phyloP scores from a whole-genome alignment of 2,888 invertebrate species.

The Mycogona germanica region DNA sequence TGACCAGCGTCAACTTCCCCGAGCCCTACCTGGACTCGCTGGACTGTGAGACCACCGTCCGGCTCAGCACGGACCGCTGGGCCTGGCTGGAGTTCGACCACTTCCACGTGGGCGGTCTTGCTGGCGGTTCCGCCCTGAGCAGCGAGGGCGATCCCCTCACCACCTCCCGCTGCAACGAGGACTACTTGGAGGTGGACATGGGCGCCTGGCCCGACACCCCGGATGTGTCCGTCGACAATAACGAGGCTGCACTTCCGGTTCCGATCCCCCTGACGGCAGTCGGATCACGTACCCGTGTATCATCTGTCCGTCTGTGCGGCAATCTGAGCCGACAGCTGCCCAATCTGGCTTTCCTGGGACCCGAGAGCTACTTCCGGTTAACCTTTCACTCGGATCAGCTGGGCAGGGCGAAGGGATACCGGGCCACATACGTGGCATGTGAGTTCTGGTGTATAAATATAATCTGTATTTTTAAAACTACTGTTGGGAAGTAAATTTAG shows the following conservation, averaged over 20 bases:
- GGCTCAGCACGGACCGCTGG: conserved; percentile 38
- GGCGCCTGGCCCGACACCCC: conserved; percentile 37
- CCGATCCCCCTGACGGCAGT: conserved; percentile 49
- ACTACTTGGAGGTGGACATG: conserved; percentile 45
- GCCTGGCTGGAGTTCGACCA: conserved; percentile 53
- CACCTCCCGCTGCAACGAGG: background rate
- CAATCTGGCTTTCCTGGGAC: conserved; percentile 10
- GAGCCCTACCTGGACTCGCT: conserved; percentile 53
- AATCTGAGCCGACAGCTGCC: conserved; percentile 5
- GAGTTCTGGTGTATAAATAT: conserved; percentile 26
- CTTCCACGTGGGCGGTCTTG: conserved; percentile 31
- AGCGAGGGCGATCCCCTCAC: background rate
- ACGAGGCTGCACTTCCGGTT: conserved; percentile 45
- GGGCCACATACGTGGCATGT: conserved; percentile 53
- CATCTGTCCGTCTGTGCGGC: conserved; percentile 42
- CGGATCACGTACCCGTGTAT: too few species aligned
- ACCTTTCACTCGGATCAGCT: conserved; percentile 13
- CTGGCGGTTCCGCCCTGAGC: too few species aligned
- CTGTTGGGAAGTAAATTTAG: too few species aligned
- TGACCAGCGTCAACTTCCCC: conserved; percentile 62
- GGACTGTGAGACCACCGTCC: conserved; percentile 51
- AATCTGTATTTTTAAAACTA: too few species aligned
- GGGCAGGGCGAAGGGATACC: conserved; percentile 47
- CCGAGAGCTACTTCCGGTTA: background rate
- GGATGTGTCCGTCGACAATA: conserved; percentile 42